These are phyloP conservation scores for Avahi laniger DNA, from an alignment of 2,797 vertebrate species.

Conservation along the genomic window DNA sequence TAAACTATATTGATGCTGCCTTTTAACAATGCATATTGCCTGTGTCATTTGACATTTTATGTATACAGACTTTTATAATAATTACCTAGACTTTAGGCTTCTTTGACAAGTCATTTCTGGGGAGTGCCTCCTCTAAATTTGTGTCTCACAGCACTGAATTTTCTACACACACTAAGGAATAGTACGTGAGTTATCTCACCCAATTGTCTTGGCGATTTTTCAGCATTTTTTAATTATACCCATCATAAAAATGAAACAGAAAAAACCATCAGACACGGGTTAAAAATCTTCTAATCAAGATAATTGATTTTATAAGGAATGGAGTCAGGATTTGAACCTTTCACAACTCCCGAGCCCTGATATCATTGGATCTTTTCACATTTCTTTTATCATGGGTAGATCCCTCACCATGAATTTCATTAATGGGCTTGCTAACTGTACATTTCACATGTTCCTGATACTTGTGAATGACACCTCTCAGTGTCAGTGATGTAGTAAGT, in stretches of 20 bases:
- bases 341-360: not conserved
- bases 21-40: too few species aligned
- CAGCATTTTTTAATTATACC: not conserved
- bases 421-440: not conserved
- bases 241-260: not conserved
- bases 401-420: not conserved
- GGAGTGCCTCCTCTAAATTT: not conserved
- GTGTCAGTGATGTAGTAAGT: not conserved
- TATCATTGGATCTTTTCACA: not conserved
- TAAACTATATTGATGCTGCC: not conserved
- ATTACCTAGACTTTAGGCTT: not conserved
- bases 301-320: not conserved
- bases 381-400: not conserved
- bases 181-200: not conserved
- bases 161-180: not conserved
- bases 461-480: not conserved
- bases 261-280: not conserved
- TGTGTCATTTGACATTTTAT: not conserved
- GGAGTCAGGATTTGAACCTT: not conserved
- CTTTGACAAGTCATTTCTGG: not conserved
- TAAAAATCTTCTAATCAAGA: not conserved
- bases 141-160: not conserved
- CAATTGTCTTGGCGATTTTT: not conserved
- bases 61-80: not conserved
- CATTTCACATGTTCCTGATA: not conserved